Evolutionary conservation across 2,113 vertebrate species (phyloP), one percentile per base, ranked within the genome.

Genomic region (Rutilus rutilus): DNA sequence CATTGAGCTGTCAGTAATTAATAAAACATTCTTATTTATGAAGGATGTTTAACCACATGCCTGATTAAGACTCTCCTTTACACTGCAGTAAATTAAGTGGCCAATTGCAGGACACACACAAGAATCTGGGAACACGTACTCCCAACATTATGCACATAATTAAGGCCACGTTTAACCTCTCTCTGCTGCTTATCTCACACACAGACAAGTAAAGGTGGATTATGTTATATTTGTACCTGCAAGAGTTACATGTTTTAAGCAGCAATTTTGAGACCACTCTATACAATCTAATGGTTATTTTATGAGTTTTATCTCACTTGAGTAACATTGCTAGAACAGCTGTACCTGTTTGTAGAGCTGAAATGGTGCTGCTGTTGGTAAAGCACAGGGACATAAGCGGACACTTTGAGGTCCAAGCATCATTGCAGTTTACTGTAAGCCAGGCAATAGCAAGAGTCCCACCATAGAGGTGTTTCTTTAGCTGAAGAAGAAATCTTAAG

Each of bases 21-120:
- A 45, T 45, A 39, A 5, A 39, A 74, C 39, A 36, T 78, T 78
- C 21, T 17, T 78, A 14, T 59, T 78, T 59, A 78, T 78, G 76
- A 78, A 52, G 27, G 52, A n/a, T 15, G 54, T 78, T 60, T 1
- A 78, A 60, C 52, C 54, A 60, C 50, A 78, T 78, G 27, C 30
- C 30, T 36, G 25, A 77, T 52, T 77, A 33, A 77, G 47, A 75
- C 42, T 7, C 71, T 77, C 4, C 17, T 78, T 59, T 59, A 33
- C 10, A 78, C 76, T 59, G 76, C 27, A 57, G 7, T 59, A 36
- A 23, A 74, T 47, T 25, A 47, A 47, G 10, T 33, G 15, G 19
- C 52, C 30, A 78, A 2, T 78, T 78, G 27, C 52, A 59, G 52
- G 52, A 78, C 76, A 52, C 15, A 67, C n/a, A 67, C 6, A 45